Evolutionary conservation across 2,888 invertebrate species (phyloP).

Genomic region (Lepidocyrtinus sp.): DNA sequence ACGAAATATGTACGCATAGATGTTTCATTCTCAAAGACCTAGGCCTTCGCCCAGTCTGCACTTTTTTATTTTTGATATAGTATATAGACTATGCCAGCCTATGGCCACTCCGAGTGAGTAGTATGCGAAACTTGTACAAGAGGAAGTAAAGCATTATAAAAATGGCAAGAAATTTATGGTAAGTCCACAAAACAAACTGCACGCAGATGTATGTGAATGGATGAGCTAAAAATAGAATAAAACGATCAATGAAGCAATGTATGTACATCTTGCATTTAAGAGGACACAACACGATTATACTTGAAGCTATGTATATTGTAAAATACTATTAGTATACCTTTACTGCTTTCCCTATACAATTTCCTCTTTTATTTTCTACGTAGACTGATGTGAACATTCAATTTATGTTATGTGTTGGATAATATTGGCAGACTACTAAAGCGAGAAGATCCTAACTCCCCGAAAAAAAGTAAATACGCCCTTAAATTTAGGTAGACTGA

Average conservation of each 20-base stretch:
- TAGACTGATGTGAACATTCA: no score
- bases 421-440: no score
- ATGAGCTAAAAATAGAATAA: conserved; percentile 65
- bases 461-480: no score
- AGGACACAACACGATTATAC: conserved; percentile 1
- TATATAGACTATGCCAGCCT: background rate
- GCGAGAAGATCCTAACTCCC: no score
- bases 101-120: conserved; percentile 6
- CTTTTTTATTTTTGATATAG: conserved; percentile 1
- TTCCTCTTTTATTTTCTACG: no score
- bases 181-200: conserved; percentile 30
- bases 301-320: no score
- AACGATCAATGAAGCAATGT: conserved; percentile 68
- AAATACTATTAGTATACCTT: no score
- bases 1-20: background rate
- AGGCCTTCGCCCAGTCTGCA: no score
- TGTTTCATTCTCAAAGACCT: no score
- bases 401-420: no score
- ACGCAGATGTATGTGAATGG: conserved; percentile 43
- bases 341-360: no score
- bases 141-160: background rate
- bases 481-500: no score
- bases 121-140: background rate
- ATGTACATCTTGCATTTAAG: conserved; percentile 33
- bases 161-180: conserved; percentile 26